Evolutionary conservation across 64 coral and sea anemone genomes (phyloP), one percentile per base, ranked within the genome.

Genomic region (Trachythela sp.): DNA sequence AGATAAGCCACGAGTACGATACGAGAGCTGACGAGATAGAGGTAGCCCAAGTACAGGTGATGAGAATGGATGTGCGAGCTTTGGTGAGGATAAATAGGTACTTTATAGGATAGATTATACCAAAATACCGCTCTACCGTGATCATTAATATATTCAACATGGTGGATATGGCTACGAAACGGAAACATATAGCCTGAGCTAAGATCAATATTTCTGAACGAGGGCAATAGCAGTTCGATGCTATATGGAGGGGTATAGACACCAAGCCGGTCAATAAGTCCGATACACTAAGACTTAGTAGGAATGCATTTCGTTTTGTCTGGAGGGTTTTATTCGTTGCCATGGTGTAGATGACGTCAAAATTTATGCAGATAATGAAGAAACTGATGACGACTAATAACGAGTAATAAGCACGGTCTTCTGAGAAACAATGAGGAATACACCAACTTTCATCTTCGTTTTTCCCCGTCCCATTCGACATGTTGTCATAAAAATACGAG

Each of bases 1-100:
- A 37, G 2, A 17, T 29, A 8, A 80, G 75, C 75, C 75, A 80
- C 31, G 33, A 37, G 75, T 80, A 80, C 33, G 75, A 30, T 2
- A 80, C 37, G 20, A 80, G 33, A 30, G 75, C 75, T 10, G 75
- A 20, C 9, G 75, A 37, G 13, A 80, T 80, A 36, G 75, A 80
- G 9, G 75, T 80, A 30, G 75, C 75, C 75, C 75, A 80, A 80
- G 75, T 80, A 80, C 75, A 80, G 2, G 37, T 37, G 75, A 80
- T 80, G 13, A 80, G 75, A 80, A 39, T 39, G 75, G 30, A 80
- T 22, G 37, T 80, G 26, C 75, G 75, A 30, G 75, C 15, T 35
- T 80, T 80, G 27, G 75, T 80, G 26, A 80, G 75, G 75, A 80
- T 80, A 80, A 80, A 80, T 18, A 34, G 20, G 75, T 80, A 80